Base-by-base conservation (phyloP, 2,113 vertebrate genomes). In the Corythoichthys intestinalis region DNA sequence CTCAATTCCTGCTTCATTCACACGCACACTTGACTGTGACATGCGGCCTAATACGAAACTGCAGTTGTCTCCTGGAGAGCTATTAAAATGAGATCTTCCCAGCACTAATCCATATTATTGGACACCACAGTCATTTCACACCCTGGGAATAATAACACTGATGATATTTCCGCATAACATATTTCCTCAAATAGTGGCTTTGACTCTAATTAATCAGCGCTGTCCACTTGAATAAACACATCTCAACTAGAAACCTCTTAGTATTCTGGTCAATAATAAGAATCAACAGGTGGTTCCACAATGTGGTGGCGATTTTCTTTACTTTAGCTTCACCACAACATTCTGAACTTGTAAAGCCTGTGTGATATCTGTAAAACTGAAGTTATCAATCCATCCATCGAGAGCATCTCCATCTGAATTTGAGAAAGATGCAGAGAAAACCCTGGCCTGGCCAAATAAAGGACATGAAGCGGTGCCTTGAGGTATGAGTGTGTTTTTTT, bases 51-150 rank as follows among this genome's bases (percentile, higher is more conserved):
- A 85, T 74, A 81, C 71, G 70, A 65, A 80, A 75, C 78, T 78
- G 67, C 77, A 83, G 85, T 85, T 73, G 73, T 81, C 67, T 82
- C 66, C 76, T 79, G 75, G 83, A 90, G 88, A 83, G 81, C 83
- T 81, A 82, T 76, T 85, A 85, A 81, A 86, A 83, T 83, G 48
- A 85, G 85, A 87, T 82, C 77, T 79, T 78, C 71, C 78, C 74
- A 63, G 65, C 57, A 46, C 77, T 84, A 85, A 85, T 85, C 79
- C 80, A 86, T 82, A 86, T 87, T 84, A 86, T 85, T 79, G 76
- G 73, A 74, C 35, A 37, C 71, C 66, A 58, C 76, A 78, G 74
- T 72, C 54, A 65, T 75, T 84, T 80, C 57, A 66, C 48, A 39
- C 59, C 71, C 65, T 73, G 53, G 71, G 69, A 86, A 81, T 85